Evolutionary conservation across 2,888 invertebrate species (phyloP).

Genomic region (Cephalotes varians): DNA sequence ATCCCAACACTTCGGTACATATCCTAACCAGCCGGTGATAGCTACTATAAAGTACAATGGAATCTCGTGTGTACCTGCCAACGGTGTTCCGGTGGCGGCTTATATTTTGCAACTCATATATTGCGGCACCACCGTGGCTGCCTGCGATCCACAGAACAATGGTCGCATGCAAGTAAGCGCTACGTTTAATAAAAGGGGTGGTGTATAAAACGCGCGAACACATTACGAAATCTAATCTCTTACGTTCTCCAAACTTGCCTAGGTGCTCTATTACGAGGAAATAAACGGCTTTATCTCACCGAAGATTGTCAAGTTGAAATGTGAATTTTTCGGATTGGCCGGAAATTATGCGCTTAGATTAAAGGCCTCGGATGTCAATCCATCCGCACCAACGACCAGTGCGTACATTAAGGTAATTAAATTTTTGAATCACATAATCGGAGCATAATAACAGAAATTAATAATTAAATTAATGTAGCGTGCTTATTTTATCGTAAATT

Average conservation of each 20-base stretch:
- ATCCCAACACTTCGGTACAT: slow-evolving; percentile 92
- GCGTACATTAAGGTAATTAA: slow-evolving; percentile 89
- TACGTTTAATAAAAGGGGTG: not conserved
- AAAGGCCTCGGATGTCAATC: slow-evolving; percentile 89
- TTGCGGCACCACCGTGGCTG: slow-evolving; percentile 91
- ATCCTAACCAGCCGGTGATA: slow-evolving; percentile 91
- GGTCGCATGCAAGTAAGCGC: slow-evolving; percentile 86
- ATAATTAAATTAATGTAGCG: slow-evolving; percentile 1
- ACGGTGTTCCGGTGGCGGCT: slow-evolving; percentile 86
- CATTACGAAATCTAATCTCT: not conserved
- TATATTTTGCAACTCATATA: slow-evolving; percentile 91
- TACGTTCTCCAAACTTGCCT: slow-evolving; percentile 70
- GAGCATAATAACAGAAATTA: not conserved
- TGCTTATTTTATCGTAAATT: not conserved
- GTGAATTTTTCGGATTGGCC: slow-evolving; percentile 93
- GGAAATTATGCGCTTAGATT: slow-evolving; percentile 93
- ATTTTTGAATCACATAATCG: slow-evolving; percentile 13
- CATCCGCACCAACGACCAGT: slow-evolving; percentile 89
- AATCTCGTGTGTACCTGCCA: slow-evolving; percentile 88
- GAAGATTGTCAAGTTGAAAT: slow-evolving; percentile 89
- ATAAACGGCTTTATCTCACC: slow-evolving; percentile 91
- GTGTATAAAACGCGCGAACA: not conserved
- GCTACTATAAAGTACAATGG: slow-evolving; percentile 92
- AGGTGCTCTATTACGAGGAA: slow-evolving; percentile 92
- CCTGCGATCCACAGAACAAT: slow-evolving; percentile 89